Conservation (phyloP, 2,113 vertebrate species). For the Nibea coibor region DNA sequence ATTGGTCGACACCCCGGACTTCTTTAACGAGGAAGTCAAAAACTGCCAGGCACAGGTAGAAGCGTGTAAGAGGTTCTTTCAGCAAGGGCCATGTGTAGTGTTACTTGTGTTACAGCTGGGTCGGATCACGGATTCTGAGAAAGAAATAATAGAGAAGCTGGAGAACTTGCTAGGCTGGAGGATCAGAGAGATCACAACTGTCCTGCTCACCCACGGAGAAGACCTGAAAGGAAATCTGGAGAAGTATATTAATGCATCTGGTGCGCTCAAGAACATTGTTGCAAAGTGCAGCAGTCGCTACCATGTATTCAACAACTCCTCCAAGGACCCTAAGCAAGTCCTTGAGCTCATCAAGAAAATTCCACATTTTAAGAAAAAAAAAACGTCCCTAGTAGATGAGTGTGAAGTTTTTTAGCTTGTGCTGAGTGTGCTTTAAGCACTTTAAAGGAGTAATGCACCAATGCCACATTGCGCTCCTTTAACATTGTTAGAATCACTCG, state of each 20-base stretch:
- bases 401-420: no score
- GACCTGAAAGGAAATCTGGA: not conserved
- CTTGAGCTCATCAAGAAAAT: conserved; percentile 21
- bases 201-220: conserved; percentile 43
- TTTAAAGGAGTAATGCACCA: no score
- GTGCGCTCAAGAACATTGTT: not conserved
- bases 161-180: conserved; percentile 1
- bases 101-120: conserved; percentile 51
- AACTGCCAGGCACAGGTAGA: not conserved
- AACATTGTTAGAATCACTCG: no score
- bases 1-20: conserved; percentile 52
- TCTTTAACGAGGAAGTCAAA: conserved; percentile 5
- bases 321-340: conserved; percentile 25
- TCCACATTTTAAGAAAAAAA: not conserved
- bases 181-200: conserved; percentile 21
- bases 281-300: accelerated
- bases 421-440: no score
- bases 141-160: conserved; percentile 32
- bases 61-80: conserved; percentile 41
- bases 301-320: conserved; percentile 28
- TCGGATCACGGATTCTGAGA: conserved; percentile 20
- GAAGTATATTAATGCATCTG: accelerated
- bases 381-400: no score
- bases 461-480: no score
- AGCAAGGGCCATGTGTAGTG: not conserved